Conservation (phyloP, 2,888 invertebrate species). For the Agapostemon virescens region DNA sequence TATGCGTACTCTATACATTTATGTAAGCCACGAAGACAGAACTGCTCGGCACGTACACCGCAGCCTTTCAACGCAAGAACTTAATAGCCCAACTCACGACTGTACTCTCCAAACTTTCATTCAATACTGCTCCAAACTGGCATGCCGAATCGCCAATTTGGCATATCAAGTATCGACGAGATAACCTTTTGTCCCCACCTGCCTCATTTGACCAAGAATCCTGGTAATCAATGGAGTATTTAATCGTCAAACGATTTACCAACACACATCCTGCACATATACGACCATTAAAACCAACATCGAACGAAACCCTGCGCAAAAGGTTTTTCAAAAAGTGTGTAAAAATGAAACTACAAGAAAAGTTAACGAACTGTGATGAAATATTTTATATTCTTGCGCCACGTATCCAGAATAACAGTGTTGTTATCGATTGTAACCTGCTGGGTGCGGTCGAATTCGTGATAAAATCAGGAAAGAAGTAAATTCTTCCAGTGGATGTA, state of each 20-base stretch:
- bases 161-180: background rate
- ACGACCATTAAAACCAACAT: background rate
- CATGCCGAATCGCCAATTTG: background rate
- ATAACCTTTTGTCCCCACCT: background rate
- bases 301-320: no score
- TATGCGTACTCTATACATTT: background rate
- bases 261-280: background rate
- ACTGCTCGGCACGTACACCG: background rate
- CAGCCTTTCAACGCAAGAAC: slow-evolving; percentile 1
- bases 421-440: background rate
- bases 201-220: background rate
- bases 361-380: background rate
- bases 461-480: background rate
- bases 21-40: background rate
- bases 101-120: slow-evolving; percentile 8
- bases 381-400: background rate
- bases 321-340: no score
- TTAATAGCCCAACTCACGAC: background rate
- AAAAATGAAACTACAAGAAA: background rate
- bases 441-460: background rate
- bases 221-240: background rate
- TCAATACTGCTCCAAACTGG: background rate
- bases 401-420: background rate
- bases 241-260: background rate
- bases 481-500: background rate